These are phyloP conservation scores for Paraescarpia echinospica DNA, from an alignment of 1,140 invertebrate genomes.

Conservation along the genomic window DNA sequence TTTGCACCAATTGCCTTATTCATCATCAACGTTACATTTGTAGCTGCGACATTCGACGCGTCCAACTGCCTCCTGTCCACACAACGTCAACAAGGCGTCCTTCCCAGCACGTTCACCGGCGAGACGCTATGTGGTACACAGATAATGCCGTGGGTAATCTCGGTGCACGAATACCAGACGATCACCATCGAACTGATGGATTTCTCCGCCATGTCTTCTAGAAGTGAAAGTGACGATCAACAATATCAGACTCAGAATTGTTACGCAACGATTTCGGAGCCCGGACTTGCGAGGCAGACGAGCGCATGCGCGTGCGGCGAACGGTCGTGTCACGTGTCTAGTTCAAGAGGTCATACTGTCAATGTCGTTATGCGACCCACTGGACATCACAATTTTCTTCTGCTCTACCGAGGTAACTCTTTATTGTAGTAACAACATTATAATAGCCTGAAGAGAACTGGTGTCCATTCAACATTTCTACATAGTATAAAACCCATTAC, in stretches of 20 bases:
- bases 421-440: background rate
- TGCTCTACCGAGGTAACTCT: background rate
- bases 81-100: background rate
- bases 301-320: background rate
- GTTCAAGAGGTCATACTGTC: background rate
- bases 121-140: slow-evolving; percentile 1
- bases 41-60: background rate
- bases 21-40: background rate
- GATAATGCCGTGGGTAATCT: slow-evolving; percentile 7
- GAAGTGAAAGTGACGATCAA: background rate
- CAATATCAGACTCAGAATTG: background rate
- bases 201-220: background rate
- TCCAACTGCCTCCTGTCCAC: background rate
- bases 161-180: background rate
- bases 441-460: too few species aligned
- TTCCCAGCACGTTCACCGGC: background rate
- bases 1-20: too few species aligned
- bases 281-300: background rate
- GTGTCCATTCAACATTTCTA: too few species aligned
- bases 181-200: background rate
- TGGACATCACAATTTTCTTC: background rate
- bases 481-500: too few species aligned
- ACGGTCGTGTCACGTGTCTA: background rate
- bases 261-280: background rate
- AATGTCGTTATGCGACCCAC: background rate